These are phyloP conservation scores for Protophormia terraenovae DNA, from an alignment of 2,888 invertebrate species.

Conservation along the genomic window DNA sequence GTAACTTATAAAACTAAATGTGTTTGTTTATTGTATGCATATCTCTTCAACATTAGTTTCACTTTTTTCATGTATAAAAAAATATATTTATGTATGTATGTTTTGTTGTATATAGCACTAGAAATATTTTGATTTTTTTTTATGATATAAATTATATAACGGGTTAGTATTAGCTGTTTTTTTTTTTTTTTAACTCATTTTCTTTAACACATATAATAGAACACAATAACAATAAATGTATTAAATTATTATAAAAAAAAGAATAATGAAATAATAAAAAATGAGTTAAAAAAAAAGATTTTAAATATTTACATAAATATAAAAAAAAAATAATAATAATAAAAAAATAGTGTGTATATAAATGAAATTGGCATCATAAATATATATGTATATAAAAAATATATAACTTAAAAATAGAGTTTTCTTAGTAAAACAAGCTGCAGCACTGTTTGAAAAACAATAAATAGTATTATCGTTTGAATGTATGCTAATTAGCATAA, in stretches of 20 bases:
- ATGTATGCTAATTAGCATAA: conserved; percentile 48
- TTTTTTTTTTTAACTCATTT: not conserved
- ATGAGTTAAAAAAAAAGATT: not conserved
- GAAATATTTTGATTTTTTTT: conserved; percentile 38
- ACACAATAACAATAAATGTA: conserved; percentile 54
- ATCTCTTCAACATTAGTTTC: conserved; percentile 47
- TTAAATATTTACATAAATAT: conserved; percentile 49
- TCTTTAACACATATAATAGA: conserved; percentile 45
- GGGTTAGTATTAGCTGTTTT: conserved; percentile 19
- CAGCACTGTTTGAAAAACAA: conserved; percentile 69
- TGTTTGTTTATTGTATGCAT: conserved; percentile 39
- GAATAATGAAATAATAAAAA: not conserved
- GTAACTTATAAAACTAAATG: conserved; percentile 61
- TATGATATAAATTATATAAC: not conserved
- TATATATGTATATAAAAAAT: not conserved
- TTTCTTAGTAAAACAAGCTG: conserved; percentile 71
- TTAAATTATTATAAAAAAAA: conserved; percentile 35
- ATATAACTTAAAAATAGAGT: conserved; percentile 3
- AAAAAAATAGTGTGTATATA: no score
- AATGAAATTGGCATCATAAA: conserved; percentile 51
- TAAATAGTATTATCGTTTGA: conserved; percentile 4
- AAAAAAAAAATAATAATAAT: not conserved
- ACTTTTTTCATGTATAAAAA: conserved; percentile 40
- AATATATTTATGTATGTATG: conserved; percentile 1
- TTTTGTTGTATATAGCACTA: conserved; percentile 37